Conservation (phyloP, 1,140 invertebrate genomes). For the Sycophaga agraensis region DNA sequence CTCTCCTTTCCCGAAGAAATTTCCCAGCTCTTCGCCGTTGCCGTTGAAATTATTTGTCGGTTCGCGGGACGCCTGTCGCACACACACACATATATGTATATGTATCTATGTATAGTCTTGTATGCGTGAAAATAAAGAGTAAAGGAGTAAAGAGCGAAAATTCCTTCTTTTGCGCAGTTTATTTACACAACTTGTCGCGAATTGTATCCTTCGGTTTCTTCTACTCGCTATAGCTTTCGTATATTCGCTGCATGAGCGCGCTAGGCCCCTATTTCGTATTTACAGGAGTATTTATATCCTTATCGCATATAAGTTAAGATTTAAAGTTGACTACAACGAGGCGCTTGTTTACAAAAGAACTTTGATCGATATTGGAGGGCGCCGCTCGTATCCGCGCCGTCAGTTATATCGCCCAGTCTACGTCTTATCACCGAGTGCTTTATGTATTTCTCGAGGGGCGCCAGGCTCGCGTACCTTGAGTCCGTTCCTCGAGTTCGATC, state of each 20-base stretch:
- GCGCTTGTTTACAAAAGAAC: conserved; percentile 17
- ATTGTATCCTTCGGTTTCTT: neutral
- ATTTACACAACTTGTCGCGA: too few species aligned
- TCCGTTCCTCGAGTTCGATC: too few species aligned
- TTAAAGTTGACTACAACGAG: conserved; percentile 9
- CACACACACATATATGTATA: too few species aligned
- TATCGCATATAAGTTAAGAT: conserved; percentile 17
- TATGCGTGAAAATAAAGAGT: too few species aligned
- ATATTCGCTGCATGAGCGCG: conserved; percentile 4
- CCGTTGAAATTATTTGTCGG: too few species aligned
- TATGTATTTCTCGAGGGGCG: conserved; percentile 1
- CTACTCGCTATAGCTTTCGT: neutral
- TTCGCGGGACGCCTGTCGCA: too few species aligned
- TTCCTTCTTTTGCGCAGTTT: neutral
- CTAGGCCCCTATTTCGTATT: conserved; percentile 20
- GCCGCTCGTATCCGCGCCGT: too few species aligned
- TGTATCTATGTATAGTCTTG: too few species aligned
- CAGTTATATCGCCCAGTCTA: neutral
- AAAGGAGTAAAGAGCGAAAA: too few species aligned
- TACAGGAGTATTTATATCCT: conserved; percentile 28
- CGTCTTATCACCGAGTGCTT: conserved; percentile 10
- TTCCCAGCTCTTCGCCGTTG: too few species aligned
- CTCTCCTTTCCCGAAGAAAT: too few species aligned
- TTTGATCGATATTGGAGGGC: conserved; percentile 1
- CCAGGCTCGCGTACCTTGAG: too few species aligned